Evolutionary conservation across 2,113 vertebrate species (phyloP), one percentile per base, ranked within the genome.

Genomic region (Centrocercus urophasianus): DNA sequence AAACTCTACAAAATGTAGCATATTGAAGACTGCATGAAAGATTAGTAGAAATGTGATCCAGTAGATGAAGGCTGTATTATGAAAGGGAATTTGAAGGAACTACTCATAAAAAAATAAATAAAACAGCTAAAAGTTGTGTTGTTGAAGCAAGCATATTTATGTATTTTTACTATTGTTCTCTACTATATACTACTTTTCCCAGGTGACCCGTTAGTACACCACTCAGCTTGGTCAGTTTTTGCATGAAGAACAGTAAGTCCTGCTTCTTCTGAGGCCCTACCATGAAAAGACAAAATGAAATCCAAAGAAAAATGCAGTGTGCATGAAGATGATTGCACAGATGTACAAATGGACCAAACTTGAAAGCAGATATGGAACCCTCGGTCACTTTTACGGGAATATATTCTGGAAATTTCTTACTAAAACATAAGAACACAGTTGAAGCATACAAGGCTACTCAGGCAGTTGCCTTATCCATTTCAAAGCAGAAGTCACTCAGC

Each of bases 1-100:
- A 93, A 95, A 71, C 64, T 40, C 16, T 52, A 82, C 79, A 92
- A 73, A 95, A 76, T 38, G 91, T 6, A 83, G 32, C 14, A 70
- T 82, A 71, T 13, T 15, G 16, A 13, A 92, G 40, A 22, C 38
- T 73, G 40, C 38, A 66, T 60, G 63, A 83, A 79, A 85, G 81
- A 92, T 61, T 16, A 86, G 63, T 15, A 78, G 57, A 65, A 94
- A 86, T 54, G 7, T 7, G n/a, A 82, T 88, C 22, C 54, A 72
- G 57, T 5, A 86, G 27, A 76, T 50, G 40, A 76, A 30, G 28
- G 38, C 10, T 75, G 61, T 43, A 67, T 71, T 42, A 57, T 22
- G 36, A 66, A 92, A 65, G 59, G 15, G 38, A 30, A 90, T 87
- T n/a, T 91, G 50, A 21, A 86, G 57, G 17, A 20, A 61, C 61